These are phyloP conservation scores for Hydropotes inermis DNA, from an alignment of 2,113 vertebrate genomes.

Conservation along the genomic window DNA sequence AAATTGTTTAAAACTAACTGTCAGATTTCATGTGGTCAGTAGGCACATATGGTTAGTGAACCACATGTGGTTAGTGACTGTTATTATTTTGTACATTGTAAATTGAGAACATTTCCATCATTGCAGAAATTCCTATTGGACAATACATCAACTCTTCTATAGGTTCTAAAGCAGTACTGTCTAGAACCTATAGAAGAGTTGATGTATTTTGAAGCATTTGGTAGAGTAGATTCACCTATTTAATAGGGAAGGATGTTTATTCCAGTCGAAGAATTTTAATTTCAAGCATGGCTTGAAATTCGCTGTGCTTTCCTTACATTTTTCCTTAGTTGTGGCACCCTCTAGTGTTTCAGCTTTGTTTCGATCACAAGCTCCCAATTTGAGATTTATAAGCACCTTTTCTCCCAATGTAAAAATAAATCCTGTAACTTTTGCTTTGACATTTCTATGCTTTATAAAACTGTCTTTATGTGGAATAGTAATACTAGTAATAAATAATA, in stretches of 20 bases:
- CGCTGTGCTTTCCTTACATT: background rate
- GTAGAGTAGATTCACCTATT: background rate
- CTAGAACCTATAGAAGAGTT: background rate
- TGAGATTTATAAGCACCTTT: slow-evolving; percentile 6
- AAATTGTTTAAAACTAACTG: slow-evolving; percentile 19
- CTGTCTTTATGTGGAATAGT: background rate
- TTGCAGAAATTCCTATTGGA: background rate
- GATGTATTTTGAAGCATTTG: slow-evolving; percentile 34
- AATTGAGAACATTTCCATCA: background rate
- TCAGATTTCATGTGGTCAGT: background rate
- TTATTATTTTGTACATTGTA: background rate
- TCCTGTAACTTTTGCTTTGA: background rate
- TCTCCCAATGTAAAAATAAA: background rate
- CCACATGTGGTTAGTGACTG: background rate
- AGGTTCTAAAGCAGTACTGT: background rate
- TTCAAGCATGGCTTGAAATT: background rate
- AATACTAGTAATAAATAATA: background rate
- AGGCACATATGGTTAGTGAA: background rate
- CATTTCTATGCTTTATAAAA: background rate
- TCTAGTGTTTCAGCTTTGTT: slow-evolving; percentile 58
- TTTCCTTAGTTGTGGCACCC: slow-evolving; percentile 61
- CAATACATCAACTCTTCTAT: background rate
- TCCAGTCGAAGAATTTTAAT: background rate
- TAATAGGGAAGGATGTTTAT: background rate
- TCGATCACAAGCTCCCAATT: background rate